phyloP scores from a whole-genome alignment of 2,888 invertebrate genomes.

The Zonitis immaculata region DNA sequence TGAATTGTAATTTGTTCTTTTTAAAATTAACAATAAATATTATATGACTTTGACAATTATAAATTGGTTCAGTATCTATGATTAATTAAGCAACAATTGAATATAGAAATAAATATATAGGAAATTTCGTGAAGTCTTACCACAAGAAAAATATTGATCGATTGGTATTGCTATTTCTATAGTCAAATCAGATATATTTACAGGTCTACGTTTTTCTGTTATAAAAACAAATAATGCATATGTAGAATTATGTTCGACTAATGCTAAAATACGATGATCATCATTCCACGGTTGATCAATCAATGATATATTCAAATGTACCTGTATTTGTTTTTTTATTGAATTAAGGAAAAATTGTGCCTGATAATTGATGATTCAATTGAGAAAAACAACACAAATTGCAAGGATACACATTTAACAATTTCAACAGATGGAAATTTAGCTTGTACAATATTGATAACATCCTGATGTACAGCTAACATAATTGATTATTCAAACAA shows the following conservation, averaged over 20 bases:
- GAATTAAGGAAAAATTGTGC: constrained; percentile 29
- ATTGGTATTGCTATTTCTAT: constrained; percentile 78
- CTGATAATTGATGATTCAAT: neutral
- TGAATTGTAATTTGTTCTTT: constrained; percentile 52
- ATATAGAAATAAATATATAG: neutral
- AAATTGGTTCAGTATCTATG: constrained; percentile 53
- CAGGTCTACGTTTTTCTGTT: constrained; percentile 61
- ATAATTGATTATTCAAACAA: constrained; percentile 26
- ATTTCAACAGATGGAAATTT: constrained; percentile 56
- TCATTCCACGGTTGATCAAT: constrained; percentile 51
- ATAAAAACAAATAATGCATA: constrained; percentile 56
- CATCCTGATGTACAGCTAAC: constrained; percentile 42
- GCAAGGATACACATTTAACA: constrained; percentile 57
- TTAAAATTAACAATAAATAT: constrained; percentile 54
- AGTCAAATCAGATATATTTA: constrained; percentile 69
- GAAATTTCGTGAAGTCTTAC: constrained; percentile 29
- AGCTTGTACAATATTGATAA: constrained; percentile 52
- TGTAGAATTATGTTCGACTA: constrained; percentile 55
- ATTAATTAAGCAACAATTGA: neutral
- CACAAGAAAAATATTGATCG: constrained; percentile 74
- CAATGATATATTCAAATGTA: constrained; percentile 46
- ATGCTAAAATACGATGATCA: constrained; percentile 54
- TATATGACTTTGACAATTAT: constrained; percentile 50
- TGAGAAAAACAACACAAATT: constrained; percentile 21
- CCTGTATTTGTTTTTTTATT: constrained; percentile 29